Conservation (phyloP, 2,888 invertebrate species). For the Eremobia ochroleuca region DNA sequence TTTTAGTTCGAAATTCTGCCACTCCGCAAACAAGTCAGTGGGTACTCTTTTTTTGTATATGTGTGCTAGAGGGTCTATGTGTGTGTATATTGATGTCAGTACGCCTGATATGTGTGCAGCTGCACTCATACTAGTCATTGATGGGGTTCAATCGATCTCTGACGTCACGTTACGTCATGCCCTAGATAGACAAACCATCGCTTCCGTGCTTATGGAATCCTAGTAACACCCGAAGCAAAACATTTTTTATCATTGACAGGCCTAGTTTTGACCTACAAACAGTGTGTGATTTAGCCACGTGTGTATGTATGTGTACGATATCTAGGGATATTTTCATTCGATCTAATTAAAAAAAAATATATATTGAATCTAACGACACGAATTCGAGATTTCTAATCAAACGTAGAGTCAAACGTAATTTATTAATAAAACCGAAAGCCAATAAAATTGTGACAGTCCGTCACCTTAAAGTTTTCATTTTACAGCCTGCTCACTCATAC, state of each 20-base stretch:
- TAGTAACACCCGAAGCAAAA: neutral
- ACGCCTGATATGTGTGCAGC: neutral
- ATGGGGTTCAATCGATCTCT: conserved; percentile 5
- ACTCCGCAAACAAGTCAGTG: neutral
- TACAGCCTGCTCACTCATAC: no score
- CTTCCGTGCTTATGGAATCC: conserved; percentile 1
- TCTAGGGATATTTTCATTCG: neutral
- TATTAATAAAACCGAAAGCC: no score
- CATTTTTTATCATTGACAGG: neutral
- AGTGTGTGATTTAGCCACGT: neutral
- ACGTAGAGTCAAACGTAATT: no score
- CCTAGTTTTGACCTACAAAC: neutral
- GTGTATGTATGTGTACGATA: neutral
- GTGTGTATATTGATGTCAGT: neutral
- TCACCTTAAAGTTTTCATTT: no score
- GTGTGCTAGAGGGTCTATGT: neutral
- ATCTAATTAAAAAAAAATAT: neutral
- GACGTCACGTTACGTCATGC: conserved; percentile 19
- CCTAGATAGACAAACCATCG: neutral
- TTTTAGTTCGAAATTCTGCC: neutral
- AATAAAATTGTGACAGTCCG: no score
- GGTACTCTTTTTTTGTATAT: neutral
- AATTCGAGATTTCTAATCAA: no score
- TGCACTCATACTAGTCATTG: conserved; percentile 1
- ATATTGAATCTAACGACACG: neutral